Evolutionary conservation across 2,113 vertebrate species (phyloP), one percentile per base, ranked within the genome.

Genomic region (Condylura cristata): DNA sequence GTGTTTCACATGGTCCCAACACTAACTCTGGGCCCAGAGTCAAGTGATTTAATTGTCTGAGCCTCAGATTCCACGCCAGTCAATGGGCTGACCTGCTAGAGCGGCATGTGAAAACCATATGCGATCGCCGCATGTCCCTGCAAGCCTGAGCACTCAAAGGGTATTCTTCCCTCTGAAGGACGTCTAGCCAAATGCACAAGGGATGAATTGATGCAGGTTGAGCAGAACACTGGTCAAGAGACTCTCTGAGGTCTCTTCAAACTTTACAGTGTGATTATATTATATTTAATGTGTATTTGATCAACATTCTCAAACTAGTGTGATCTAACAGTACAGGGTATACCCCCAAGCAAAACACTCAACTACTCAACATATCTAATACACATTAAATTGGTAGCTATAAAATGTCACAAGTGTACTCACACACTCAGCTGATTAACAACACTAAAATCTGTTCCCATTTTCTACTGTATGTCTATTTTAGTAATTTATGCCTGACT

Each of bases 401-500:
- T 26, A 72, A 46, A 65, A 58, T 58, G n/a, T 22, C 30, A 94
- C 58, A 72, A 66, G 46, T 65, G 24, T 46, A 53, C 1, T 83
- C 56, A 90, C 46, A 89, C 82, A 60, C 28, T 61, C 65, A 56
- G 22, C 85, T 94, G 32, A 72, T 81, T 65, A 89, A 70, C 34
- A 61, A 93, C 28, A 82, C 32, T 39, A 76, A 95, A 89, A 72
- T 61, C 26, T 2, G 32, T 72, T 91, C 34, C 53, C 14, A 53
- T 91, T 89, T 56, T 70, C 30, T 63, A 89, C 68, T 74, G 46
- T 56, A 18, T 46, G 58, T 22, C 26, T 86, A 86, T 39, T 74
- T 88, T 41, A 86, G 74, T 93, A 71, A 85, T 88, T 66, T 80
- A 60, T 71, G 7, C 44, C 87, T 89, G 37, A 85, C n/a, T 90